Base-by-base conservation (phyloP, 2,888 invertebrate species). In the Caenorhabditis japonica region DNA sequence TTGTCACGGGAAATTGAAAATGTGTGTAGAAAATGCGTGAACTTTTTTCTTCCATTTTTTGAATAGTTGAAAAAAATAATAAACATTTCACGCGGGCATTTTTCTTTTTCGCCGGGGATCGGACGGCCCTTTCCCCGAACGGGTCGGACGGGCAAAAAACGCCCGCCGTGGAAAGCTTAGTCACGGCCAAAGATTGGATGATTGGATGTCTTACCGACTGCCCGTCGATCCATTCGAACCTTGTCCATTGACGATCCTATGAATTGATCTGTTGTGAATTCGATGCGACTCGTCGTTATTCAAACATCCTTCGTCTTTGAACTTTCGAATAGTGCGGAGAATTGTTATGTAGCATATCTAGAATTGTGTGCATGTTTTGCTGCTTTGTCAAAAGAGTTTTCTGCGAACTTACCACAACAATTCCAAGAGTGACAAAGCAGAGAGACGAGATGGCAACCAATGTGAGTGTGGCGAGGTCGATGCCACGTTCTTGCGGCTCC, bases 321-420 rank as follows among this genome's bases (percentile, higher is more conserved):
- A 87, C 44, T 79, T 75, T 3, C 85, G 83, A 21, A 87, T 87
- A 12, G 85, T 87, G 23, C 80, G 76, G 34, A 87, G 75, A 36
- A 87, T 87, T 30, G 77, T 80, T 2, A 81, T 75, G 66, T 87
- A 87, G 59, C 86, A 86, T 5, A 86, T 77, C 84, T 83, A 39
- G 66, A 27, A 33, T 21, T 10, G 4, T n/a, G n/a, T n/a, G n/a
- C n/a, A n/a, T n/a, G n/a, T n/a, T n/a, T n/a, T n/a, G n/a, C 7
- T 30, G 5, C 30, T 30, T 30, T 30, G 7, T 30, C 30, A 30
- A 30, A 19, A 33, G 27, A n/a, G 3, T 21, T 53, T 23, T 53
- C 8, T 36, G 3, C 19, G 7, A 12, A 55, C 78, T 74, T 30
- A 84, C 83, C 64, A 86, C 72, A n/a, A 86, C 86, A 43, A 80